phyloP scores from a whole-genome alignment of 2,888 invertebrate species.

The Danaus chrysippus region DNA sequence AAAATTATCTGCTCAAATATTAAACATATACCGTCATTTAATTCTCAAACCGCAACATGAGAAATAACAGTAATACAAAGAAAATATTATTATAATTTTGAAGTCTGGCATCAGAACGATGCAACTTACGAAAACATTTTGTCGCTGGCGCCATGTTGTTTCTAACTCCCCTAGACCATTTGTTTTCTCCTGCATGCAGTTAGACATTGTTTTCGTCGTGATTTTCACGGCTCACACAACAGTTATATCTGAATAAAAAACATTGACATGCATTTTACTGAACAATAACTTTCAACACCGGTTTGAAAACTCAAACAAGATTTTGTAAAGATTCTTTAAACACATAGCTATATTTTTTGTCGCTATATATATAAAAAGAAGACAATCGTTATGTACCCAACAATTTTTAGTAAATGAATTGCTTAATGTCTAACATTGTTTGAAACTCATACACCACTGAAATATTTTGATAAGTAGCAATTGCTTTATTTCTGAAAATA shows the following conservation, averaged over 20 bases:
- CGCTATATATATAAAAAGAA: no score
- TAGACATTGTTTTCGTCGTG: conserved; percentile 46
- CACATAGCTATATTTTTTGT: no score
- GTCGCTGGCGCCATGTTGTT: conserved; percentile 49
- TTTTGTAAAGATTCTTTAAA: no score
- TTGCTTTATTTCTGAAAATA: no score
- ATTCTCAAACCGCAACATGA: conserved; percentile 21
- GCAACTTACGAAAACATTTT: conserved; percentile 48
- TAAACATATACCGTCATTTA: not conserved
- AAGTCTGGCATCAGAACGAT: conserved; percentile 38
- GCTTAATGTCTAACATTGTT: no score
- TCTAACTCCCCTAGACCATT: conserved; percentile 36
- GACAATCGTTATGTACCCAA: no score
- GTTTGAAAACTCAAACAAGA: no score
- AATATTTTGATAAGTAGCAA: no score
- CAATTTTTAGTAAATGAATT: no score
- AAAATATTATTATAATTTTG: conserved; percentile 36
- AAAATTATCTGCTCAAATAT: conserved; percentile 6
- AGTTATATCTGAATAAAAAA: conserved; percentile 21
- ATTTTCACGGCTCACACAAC: conserved; percentile 21
- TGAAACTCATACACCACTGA: no score
- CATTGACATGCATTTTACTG: conserved; percentile 14
- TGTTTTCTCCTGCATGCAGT: conserved; percentile 41
- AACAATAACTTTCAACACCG: not conserved
- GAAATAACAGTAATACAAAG: conserved; percentile 28